phyloP scores from a whole-genome alignment of 1,140 invertebrate genomes.

The Nylanderia fulva region DNA sequence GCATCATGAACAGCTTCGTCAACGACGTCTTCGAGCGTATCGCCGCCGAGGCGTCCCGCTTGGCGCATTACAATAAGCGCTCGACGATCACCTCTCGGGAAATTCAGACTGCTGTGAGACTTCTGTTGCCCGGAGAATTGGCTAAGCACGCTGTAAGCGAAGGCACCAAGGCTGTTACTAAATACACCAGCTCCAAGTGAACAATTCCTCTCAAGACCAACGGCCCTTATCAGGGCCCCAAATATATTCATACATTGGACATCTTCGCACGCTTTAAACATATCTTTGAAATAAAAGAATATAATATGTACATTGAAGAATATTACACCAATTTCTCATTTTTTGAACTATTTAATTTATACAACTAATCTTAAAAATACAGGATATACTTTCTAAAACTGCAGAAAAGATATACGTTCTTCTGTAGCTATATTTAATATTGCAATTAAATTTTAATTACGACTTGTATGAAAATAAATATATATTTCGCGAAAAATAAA shows the following conservation, averaged over 20 bases:
- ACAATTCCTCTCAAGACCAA: constrained; percentile 22
- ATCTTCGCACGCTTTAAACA: not conserved
- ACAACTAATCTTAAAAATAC: too few species aligned
- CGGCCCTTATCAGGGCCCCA: constrained; percentile 78
- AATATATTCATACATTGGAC: constrained; percentile 30
- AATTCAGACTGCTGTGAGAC: constrained; percentile 83
- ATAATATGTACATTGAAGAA: too few species aligned
- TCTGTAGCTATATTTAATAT: too few species aligned
- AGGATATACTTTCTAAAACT: too few species aligned
- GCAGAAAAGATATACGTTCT: too few species aligned
- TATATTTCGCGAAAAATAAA: not conserved
- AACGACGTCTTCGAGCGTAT: constrained; percentile 88
- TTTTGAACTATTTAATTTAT: too few species aligned
- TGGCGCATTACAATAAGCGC: constrained; percentile 87
- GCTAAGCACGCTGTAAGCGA: constrained; percentile 76
- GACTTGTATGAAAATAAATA: too few species aligned
- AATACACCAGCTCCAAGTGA: constrained; percentile 81
- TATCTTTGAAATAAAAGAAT: not conserved
- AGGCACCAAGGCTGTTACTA: constrained; percentile 73
- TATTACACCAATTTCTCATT: too few species aligned
- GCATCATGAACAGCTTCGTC: constrained; percentile 89
- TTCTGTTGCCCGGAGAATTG: constrained; percentile 84
- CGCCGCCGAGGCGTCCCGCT: constrained; percentile 86
- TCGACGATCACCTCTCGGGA: constrained; percentile 84
- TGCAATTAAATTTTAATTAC: too few species aligned